phyloP scores from a whole-genome alignment of 53 echinoderm and acorn worm species.

The Pentamera pediparva region DNA sequence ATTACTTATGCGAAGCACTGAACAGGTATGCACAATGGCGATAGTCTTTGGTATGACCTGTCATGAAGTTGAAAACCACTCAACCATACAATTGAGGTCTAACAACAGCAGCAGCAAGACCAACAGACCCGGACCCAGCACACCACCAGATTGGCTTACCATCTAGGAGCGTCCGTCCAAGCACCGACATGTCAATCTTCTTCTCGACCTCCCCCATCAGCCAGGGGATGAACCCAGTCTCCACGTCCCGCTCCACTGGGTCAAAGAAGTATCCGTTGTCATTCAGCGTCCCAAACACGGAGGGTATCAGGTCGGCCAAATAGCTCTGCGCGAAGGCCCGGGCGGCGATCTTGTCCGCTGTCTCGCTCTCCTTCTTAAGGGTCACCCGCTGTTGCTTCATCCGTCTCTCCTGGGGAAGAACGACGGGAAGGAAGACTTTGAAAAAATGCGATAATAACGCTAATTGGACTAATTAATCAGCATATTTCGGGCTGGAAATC shows the following conservation, averaged over 20 bases:
- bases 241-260: conserved; percentile 93
- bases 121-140: too few relatives aligned
- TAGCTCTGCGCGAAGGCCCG: conserved; percentile 96
- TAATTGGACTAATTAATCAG: too few relatives aligned
- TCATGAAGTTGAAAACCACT: too few relatives aligned
- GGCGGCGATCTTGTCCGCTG: conserved; percentile 95
- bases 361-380: conserved; percentile 91
- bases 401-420: conserved; percentile 65
- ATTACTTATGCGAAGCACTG: too few relatives aligned
- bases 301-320: conserved; percentile 90
- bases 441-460: too few relatives aligned
- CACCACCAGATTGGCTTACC: too few relatives aligned
- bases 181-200: conserved; percentile 71
- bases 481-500: too few relatives aligned
- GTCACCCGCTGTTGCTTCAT: conserved; percentile 94
- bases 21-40: too few relatives aligned
- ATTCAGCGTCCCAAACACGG: conserved; percentile 93
- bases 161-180: conserved; percentile 86
- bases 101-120: too few relatives aligned
- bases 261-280: conserved; percentile 98
- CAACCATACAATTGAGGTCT: too few relatives aligned
- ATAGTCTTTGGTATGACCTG: too few relatives aligned
- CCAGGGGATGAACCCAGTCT: conserved; percentile 91
- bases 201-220: conserved; percentile 90
- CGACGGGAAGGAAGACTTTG: too few relatives aligned